These are phyloP conservation scores for Anthoscopus minutus DNA, from an alignment of 2,113 vertebrate species.

Conservation along the genomic window DNA sequence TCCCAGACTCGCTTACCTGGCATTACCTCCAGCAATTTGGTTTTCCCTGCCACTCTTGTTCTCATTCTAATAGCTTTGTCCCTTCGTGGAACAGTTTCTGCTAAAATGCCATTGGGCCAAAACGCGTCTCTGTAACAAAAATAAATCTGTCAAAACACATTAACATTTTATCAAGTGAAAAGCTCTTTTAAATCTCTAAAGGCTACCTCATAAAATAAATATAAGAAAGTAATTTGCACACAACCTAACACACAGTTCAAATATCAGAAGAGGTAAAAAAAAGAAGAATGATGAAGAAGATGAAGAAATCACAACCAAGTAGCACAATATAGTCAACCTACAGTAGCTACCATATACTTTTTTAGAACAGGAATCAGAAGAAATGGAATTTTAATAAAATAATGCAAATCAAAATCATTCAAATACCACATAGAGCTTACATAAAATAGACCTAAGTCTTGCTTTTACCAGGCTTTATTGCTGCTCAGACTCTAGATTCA, in stretches of 20 bases:
- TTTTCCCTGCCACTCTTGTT: slow-evolving; percentile 93
- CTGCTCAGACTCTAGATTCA: neutral
- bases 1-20: slow-evolving; percentile 77
- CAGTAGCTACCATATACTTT: neutral
- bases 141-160: slow-evolving; percentile 32
- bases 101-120: slow-evolving; percentile 97
- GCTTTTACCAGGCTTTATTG: neutral
- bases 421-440: neutral
- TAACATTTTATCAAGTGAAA: slow-evolving; percentile 2
- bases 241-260: neutral
- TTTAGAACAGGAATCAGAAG: neutral
- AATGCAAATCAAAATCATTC: neutral
- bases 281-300: neutral
- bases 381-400: neutral
- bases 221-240: neutral
- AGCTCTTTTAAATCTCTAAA: neutral
- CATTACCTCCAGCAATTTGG: slow-evolving; percentile 93
- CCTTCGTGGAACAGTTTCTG: slow-evolving; percentile 85
- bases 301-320: neutral
- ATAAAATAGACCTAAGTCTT: neutral
- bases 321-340: neutral
- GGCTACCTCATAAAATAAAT: neutral
- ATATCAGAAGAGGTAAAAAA: neutral
- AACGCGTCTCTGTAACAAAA: slow-evolving; percentile 85
- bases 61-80: slow-evolving; percentile 94